Base-by-base conservation (phyloP, 2,797 vertebrate species). In the Cyclura pinguis region DNA sequence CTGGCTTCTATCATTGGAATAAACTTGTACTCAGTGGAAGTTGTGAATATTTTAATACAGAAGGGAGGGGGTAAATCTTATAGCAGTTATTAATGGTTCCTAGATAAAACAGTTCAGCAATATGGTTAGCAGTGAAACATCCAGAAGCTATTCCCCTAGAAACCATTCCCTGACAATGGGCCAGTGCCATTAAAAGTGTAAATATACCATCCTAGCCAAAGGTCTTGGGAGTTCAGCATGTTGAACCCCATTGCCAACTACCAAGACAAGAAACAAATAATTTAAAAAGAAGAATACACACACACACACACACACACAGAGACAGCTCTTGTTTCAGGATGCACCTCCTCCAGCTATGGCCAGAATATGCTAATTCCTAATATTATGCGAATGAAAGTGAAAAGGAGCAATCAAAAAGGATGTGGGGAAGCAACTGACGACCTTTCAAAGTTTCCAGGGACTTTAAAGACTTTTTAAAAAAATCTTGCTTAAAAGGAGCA, bases 21-120 rank as follows among this genome's bases (percentile, higher is more conserved):
- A 32, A 86, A 86, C 42, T 29, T 76, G 52, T 42, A 59, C 72
- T 59, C 85, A 59, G 72, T 42, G 52, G 52, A 86, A n/a, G n/a
- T 57, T 76, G 69, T 86, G 42, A 76, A 86, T 86, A 86, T 86
- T 86, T 86, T 16, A 76, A 72, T 18, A 52, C 9, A 38, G 27
- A 47, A 27, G 50, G 72, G 22, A 29, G 59, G 24, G 12, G 3
- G 73, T 8, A 22, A 76, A 59, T 76, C 6, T 59, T 59, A 42
- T 5, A 42, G 14, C 52, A 29, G 27, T 59, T 62, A 57, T 76
- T 29, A 59, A 38, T 57, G 55, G 13, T 77, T 22, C 55, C 24
- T 20, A 42, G 52, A 42, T 59, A 76, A 59, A 57, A 76, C 22
- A 59, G 35, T 42, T 62, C 57, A 77, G 32, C 24, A 86, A 55